Conservation (phyloP, 2,888 invertebrate species). For the Drosophila atripex region DNA sequence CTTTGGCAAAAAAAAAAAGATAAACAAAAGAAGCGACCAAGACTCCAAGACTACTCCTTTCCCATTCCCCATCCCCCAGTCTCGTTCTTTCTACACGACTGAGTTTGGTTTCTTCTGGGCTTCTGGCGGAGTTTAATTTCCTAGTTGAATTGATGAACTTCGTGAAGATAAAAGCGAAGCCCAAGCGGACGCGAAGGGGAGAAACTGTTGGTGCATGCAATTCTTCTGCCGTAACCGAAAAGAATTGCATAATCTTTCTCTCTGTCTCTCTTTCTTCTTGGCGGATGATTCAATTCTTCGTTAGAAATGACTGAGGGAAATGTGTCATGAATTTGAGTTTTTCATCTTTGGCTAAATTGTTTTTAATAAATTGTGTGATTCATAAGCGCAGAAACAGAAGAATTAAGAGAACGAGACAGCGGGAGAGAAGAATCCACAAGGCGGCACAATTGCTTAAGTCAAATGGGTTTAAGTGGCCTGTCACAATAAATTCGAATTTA, state of each 20-base stretch:
- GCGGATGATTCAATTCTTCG: slow-evolving; percentile 61
- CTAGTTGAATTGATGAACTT: slow-evolving; percentile 77
- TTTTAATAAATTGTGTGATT: slow-evolving; percentile 71
- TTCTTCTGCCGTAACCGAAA: slow-evolving; percentile 50
- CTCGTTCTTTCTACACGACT: slow-evolving; percentile 73
- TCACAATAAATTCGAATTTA: slow-evolving; percentile 70
- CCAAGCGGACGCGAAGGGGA: neutral
- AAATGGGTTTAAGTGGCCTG: slow-evolving; percentile 68
- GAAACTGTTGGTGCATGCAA: slow-evolving; percentile 70
- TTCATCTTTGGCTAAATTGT: slow-evolving; percentile 54
- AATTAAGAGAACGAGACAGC: slow-evolving; percentile 14
- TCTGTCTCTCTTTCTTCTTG: slow-evolving; percentile 13
- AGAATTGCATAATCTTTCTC: slow-evolving; percentile 61
- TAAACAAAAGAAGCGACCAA: slow-evolving; percentile 34
- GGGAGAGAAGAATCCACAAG: slow-evolving; percentile 4
- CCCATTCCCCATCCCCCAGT: neutral
- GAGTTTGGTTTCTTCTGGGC: slow-evolving; percentile 45
- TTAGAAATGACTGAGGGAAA: slow-evolving; percentile 42
- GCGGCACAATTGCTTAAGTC: slow-evolving; percentile 61
- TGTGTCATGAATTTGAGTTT: slow-evolving; percentile 66
- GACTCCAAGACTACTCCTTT: slow-evolving; percentile 1
- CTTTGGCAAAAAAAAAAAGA: slow-evolving; percentile 21
- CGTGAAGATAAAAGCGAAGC: slow-evolving; percentile 62
- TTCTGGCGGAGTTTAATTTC: slow-evolving; percentile 67
- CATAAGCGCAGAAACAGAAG: slow-evolving; percentile 32